phyloP scores from a whole-genome alignment of 2,113 vertebrate species.

The Vidua macroura region DNA sequence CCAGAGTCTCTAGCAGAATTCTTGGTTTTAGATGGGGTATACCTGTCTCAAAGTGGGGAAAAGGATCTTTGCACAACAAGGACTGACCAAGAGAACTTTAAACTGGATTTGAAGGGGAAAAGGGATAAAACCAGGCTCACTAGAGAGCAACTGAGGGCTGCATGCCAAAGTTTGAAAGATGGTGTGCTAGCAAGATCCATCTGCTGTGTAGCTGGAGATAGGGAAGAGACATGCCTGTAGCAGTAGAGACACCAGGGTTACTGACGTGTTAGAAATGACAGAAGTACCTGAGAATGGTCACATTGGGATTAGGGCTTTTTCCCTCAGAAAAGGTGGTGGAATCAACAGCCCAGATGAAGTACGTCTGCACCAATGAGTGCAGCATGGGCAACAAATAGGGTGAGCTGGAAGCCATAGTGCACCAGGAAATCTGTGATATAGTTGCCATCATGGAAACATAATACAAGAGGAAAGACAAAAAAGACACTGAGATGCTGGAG shows the following conservation, averaged over 20 bases:
- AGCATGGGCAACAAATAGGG: neutral
- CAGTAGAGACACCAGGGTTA: neutral
- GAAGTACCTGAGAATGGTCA: neutral
- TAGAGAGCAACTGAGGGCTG: neutral
- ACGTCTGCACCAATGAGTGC: rapidly evolving
- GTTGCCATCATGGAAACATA: neutral
- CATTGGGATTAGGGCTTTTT: neutral
- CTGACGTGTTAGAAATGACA: neutral
- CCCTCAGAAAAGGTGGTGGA: neutral
- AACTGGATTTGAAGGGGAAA: neutral
- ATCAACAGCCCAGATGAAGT: neutral
- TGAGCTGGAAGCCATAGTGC: neutral
- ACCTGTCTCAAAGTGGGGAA: neutral
- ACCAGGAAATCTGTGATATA: neutral
- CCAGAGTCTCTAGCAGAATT: neutral
- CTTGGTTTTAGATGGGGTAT: neutral
- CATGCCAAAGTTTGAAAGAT: neutral
- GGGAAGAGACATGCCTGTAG: too few species aligned
- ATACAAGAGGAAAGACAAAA: neutral
- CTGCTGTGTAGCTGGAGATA: neutral
- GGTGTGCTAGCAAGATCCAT: neutral
- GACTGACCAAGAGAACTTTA: neutral
- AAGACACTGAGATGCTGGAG: neutral
- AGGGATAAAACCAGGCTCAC: neutral
- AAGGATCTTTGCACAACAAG: neutral